Percentiles rank a stretch among this genome's conserved stretches.
phyloP scores from a whole-genome alignment of 2,888 invertebrate genomes.

The Anodontia alba region DNA sequence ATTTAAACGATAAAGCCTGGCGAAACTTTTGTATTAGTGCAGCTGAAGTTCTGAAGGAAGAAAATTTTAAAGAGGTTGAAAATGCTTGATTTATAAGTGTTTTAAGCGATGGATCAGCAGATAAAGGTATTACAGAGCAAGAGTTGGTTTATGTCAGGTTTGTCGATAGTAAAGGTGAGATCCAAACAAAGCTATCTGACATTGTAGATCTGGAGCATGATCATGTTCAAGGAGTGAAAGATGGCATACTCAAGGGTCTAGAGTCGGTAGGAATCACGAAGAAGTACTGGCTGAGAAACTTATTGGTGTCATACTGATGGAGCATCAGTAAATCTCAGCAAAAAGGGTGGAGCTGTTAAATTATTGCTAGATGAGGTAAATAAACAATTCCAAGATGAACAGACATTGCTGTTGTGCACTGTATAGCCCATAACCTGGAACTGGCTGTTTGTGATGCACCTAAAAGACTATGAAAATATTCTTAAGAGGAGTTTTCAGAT shows the following conservation, averaged over 20 bases:
- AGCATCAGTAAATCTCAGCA: constrained; percentile 28
- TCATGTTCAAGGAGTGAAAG: constrained; percentile 24
- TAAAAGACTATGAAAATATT: constrained; percentile 36
- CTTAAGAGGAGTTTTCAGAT: constrained; percentile 38
- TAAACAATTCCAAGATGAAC: not conserved
- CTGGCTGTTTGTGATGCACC: constrained; percentile 43
- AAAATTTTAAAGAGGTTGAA: constrained; percentile 21
- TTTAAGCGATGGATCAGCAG: constrained; percentile 30
- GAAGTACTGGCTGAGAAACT: constrained; percentile 20
- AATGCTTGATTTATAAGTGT: constrained; percentile 32
- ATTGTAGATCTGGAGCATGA: constrained; percentile 28
- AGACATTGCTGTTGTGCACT: constrained; percentile 20
- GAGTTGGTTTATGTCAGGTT: constrained; percentile 35
- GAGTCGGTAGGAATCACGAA: constrained; percentile 22
- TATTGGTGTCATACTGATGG: constrained; percentile 32
- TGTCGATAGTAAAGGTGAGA: constrained; percentile 20
- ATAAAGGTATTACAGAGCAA: constrained; percentile 29
- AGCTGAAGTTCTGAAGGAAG: constrained; percentile 11
- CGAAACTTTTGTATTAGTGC: constrained; percentile 19
- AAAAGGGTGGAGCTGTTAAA: constrained; percentile 36
- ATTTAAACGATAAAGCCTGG: constrained; percentile 34
- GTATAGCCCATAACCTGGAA: constrained; percentile 14
- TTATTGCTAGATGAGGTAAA: constrained; percentile 18
- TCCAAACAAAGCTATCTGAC: constrained; percentile 30
- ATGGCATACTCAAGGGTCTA: constrained; percentile 21